Evolutionary conservation across 1,140 invertebrate genomes (phyloP), one percentile per base, ranked within the genome.

Genomic region (Drosophila arizonae): DNA sequence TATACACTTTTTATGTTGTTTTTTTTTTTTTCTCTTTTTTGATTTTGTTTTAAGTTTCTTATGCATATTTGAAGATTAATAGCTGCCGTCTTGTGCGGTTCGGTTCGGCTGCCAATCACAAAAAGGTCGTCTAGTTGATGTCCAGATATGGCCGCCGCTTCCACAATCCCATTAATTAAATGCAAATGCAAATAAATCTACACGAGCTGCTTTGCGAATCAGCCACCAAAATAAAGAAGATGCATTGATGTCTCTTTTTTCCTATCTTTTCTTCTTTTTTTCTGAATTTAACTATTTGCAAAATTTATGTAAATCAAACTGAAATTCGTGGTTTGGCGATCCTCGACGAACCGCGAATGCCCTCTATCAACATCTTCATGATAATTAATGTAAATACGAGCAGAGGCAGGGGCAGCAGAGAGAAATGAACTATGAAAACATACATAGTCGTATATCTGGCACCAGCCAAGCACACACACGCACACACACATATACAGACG

Each of bases 71-170:
- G 9, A 79, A 81, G 78, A 87, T 86, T 86, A 86, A 86, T 86
- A 81, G 81, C 81, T 86, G 82, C 75, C 82, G 78, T 72, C 51
- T 63, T 67, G 63, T 84, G 56, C 56, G 39, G 78, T 79, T 86
- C 36, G 36, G 36, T 39, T 11, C 62, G 60, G 77, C 81, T 86
- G 81, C 81, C 81, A 86, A 86, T 86, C 82, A 86, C 73, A 86
- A 86, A 86, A 86, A 86, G 81, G 82, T 86, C 82, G 81, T 64
- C 81, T 67, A 81, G 77, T 86, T 86, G 81, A 81, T 86, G 78
- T 72, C 81, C 81, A 85, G 76, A 80, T 78, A 72, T 85, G 69
- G 81, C 52, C 48, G 52, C 41, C 54, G 71, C 60, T 62, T 69
- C 61, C 55, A 75, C 41, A 72, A 75, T 79, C 71, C 64, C 67